Evolutionary conservation across 2,113 vertebrate genomes (phyloP), one percentile per base, ranked within the genome.

Genomic region (Hippocampus guttulatus): DNA sequence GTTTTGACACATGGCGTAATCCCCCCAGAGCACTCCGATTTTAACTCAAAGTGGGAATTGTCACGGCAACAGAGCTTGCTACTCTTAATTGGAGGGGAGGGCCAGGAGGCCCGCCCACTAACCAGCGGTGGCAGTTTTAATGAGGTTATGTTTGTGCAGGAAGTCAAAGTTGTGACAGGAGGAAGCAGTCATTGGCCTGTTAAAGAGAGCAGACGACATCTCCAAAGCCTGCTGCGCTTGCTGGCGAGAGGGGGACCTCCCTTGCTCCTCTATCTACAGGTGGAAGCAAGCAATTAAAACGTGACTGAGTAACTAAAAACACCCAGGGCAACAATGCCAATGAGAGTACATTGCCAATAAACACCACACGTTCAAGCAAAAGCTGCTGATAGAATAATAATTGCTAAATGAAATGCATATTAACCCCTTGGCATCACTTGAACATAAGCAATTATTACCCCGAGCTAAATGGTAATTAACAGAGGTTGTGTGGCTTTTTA

Each of bases 51-150:
- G 85, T 90, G 86, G 87, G 86, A 89, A 84, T 90, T 83, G 85
- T 92, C 90, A 87, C 70, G 64, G 83, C 88, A 84, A 91, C 90
- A 91, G 85, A 86, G 86, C 85, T 84, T 85, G 87, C 88, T 84
- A 77, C 81, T 88, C 85, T 87, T 93, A 92, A 92, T 92, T 91
- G 90, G 90, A 90, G 88, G 84, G 90, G 84, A 89, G 84, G 87
- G 87, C 84, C 85, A 74, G 76, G 82, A 90, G 90, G 82, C 84
- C 90, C 82, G 83, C 86, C 87, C 89, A 88, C 85, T 68, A 88
- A 89, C 88, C 83, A 75, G 69, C 77, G 80, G 80, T 88, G 88
- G 85, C 82, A 81, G 78, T 90, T 88, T 90, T 93, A 92, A 93
- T 92, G 91, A 93, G 89, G 88, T 88, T 88, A 88, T 88, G 90